These are phyloP conservation scores for Selenia dentaria DNA, from an alignment of 2,888 invertebrate species.

Conservation along the genomic window DNA sequence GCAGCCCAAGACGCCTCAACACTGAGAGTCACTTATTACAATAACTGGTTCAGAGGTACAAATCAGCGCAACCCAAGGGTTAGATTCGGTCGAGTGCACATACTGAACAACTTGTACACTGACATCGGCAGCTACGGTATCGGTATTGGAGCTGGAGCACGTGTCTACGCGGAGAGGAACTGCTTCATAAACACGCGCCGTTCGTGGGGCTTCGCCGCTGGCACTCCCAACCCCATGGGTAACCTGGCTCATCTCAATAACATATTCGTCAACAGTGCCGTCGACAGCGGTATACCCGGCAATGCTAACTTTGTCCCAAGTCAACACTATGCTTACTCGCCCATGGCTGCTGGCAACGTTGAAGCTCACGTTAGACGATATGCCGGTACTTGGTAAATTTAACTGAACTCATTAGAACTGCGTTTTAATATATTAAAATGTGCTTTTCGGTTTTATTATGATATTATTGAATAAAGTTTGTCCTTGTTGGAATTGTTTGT, in stretches of 20 bases:
- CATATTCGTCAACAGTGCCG: not conserved
- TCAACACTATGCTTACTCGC: not conserved
- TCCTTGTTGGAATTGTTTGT: no score
- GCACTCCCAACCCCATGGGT: not conserved
- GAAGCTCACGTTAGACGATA: not conserved
- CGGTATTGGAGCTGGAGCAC: conserved; percentile 2
- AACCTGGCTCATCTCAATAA: not conserved
- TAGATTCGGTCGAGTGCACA: conserved; percentile 17
- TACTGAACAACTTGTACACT: conserved; percentile 21
- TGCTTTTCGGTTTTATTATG: no score
- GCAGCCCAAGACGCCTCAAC: not conserved
- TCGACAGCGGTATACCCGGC: not conserved
- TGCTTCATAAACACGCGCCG: not conserved
- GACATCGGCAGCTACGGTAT: conserved; percentile 13
- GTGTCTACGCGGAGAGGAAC: conserved; percentile 13
- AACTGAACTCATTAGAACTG: no score
- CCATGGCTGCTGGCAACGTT: not conserved
- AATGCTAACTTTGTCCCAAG: not conserved
- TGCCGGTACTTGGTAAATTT: not conserved
- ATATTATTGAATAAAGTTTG: no score
- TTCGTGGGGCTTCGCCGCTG: not conserved
- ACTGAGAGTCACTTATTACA: conserved; percentile 10
- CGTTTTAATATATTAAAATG: no score
- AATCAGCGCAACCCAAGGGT: conserved; percentile 17
- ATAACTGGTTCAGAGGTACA: conserved; percentile 16